Base-by-base conservation (phyloP, 1,140 invertebrate species). In the Rhynchophorus ferrugineus region DNA sequence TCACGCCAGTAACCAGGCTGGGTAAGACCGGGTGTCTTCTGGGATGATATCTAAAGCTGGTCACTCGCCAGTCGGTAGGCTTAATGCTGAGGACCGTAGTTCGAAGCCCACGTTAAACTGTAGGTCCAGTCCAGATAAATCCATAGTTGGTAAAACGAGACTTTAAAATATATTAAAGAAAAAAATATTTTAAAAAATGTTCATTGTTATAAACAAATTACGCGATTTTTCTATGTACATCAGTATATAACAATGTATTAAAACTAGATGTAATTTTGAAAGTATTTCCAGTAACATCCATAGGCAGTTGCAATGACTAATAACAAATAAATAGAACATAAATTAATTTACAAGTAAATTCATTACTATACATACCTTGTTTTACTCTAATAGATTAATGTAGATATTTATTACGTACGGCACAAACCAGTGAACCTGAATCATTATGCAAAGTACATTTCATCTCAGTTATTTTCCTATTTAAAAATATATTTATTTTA, bases 321-420 rank as follows among this genome's bases (percentile, higher is more conserved):
- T 50, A 47, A 17, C 19, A 34, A 42, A 17, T 24, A 48, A 48
- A 38, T 48, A 48, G 46, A 48, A 39, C 36, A 39, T 48, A 48
- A n/a, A 48, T 39, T 48, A 35, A 48, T 48, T 48, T 39, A 48
- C 9, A 50, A 42, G 24, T 29, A 34, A 50, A 50, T 50, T 50
- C 41, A 50, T 50, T 50, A 50, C 38, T 35, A 43, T 43, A 37
- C 48, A 43, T 17, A 42, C 41, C 19, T 50, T 50, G 48, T 50
- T 50, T 50, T 50, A 43, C 48, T 50, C 20, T 43, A 19, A 50
- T 38, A 18, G 29, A 50, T 50, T 50, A 50, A 50, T 50, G 48
- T 22, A 50, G 48, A 43, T 50, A 50, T 43, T 50, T 35, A 29
- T 50, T 38, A 43, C 41, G 9, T n/a, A 50, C 39, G 24, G 18